Evolutionary conservation across 2,888 invertebrate species (phyloP), one percentile per base, ranked within the genome.

Genomic region (Euzetes globulus): DNA sequence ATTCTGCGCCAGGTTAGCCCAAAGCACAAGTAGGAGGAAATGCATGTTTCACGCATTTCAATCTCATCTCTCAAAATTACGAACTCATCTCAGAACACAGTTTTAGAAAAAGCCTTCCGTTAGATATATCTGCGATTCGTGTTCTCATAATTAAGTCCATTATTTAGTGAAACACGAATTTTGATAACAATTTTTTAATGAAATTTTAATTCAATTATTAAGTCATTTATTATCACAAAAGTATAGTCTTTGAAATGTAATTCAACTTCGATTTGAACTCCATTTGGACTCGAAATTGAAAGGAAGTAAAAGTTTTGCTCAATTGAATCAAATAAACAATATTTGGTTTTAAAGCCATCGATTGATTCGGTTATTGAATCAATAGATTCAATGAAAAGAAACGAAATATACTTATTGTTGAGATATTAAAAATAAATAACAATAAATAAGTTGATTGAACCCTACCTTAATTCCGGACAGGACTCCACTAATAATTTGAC

Each of bases 401-500:
- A 33, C 33, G 33, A 47, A 47, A 17, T 47, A 47, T 47, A 47
- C 47, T 47, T 47, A 47, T 2, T 3, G 47, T 17, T 47, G 3
- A 47, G 7, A 6, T 7, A 22, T 55, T 55, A 22, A 55, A 55
- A 13, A 55, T 25, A 55, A 55, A 55, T 55, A 55, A 52, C 5
- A 55, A 33, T 33, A 15, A 63, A 37, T 33, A 25, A 68, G 55
- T 22, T 55, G 41, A 72, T 17, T 33, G 33, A 19, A 68, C 84
- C 85, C 27, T 84, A 91, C 91, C 89, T 90, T 81, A 90, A 88
- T 80, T 91, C 90, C 1, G 78, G 79, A 78, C 90, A 88, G 72
- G 91, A 88, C 82, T 90, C 90, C 50, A 91, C 88, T 63, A 91
- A 85, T 25, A 92, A 85, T 79, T 90, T 87, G 79, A 92, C 91